A percentile compares a stretch with the other conserved stretches of the same genome.
Conservation (phyloP, 1,140 invertebrate species). For the Eupristina koningsbergeri region DNA sequence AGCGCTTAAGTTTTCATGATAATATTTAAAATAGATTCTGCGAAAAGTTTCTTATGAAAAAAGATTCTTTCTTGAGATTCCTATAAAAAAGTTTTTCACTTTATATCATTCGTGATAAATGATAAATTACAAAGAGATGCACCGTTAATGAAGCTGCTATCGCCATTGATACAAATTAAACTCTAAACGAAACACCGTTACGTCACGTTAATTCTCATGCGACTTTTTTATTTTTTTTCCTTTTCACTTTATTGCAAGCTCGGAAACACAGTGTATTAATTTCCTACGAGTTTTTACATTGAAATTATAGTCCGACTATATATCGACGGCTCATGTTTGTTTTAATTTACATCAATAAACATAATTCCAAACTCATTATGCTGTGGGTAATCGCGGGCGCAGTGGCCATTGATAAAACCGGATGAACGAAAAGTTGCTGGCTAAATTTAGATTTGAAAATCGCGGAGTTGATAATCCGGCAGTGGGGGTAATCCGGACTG, state of each 20-base stretch:
- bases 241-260: not conserved
- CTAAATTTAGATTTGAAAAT: not conserved
- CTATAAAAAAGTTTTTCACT: not conserved
- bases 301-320: conserved; percentile 23
- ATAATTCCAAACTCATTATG: conserved; percentile 43
- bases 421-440: not conserved
- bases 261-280: conserved; percentile 17
- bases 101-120: not conserved
- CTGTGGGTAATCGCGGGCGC: not conserved
- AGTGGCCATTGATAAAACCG: not conserved
- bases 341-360: conserved; percentile 51
- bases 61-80: not conserved
- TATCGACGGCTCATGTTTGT: conserved; percentile 34
- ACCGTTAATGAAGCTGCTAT: not conserved
- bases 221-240: not conserved
- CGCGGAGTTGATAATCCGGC: too few species aligned
- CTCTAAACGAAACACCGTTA: not conserved
- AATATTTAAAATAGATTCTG: not conserved
- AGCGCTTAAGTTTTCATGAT: not conserved
- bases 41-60: not conserved
- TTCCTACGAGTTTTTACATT: conserved; percentile 15
- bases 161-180: not conserved
- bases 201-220: too few species aligned
- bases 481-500: not conserved
- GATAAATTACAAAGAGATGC: not conserved